These are phyloP conservation scores for Drosophila parabipectinata DNA, from an alignment of 1,140 invertebrate genomes.

Conservation along the genomic window DNA sequence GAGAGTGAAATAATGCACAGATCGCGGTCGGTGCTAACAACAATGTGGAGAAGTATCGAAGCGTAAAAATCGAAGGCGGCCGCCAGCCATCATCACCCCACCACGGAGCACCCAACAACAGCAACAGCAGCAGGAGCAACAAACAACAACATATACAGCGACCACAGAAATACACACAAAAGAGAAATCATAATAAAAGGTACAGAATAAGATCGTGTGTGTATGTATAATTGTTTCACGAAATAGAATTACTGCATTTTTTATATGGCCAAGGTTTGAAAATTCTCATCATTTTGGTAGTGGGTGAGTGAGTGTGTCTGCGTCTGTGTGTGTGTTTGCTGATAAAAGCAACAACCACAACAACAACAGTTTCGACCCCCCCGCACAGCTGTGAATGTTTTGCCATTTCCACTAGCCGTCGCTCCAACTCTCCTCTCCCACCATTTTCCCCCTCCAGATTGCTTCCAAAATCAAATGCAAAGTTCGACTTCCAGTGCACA, in stretches of 20 bases:
- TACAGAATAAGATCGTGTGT: constrained; percentile 24
- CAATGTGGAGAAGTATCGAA: constrained; percentile 71
- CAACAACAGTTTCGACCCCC: constrained; percentile 41
- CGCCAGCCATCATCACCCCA: constrained; percentile 43
- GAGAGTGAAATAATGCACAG: constrained; percentile 58
- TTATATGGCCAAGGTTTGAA: constrained; percentile 14
- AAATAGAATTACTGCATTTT: constrained; percentile 37
- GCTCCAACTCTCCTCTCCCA: constrained; percentile 4
- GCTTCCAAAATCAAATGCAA: constrained; percentile 19
- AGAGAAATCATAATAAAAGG: constrained; percentile 14
- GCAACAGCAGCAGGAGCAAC: constrained; percentile 31
- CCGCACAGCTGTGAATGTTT: constrained; percentile 55
- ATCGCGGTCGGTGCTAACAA: constrained; percentile 58
- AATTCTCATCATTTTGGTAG: not conserved
- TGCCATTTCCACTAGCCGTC: constrained; percentile 15
- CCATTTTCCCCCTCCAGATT: not conserved
- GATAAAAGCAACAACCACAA: constrained; percentile 46
- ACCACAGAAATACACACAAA: constrained; percentile 16
- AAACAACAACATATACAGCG: constrained; percentile 39
- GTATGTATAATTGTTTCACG: constrained; percentile 24
- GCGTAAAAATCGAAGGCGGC: constrained; percentile 70
- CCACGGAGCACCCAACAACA: constrained; percentile 31
- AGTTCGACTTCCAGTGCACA: constrained; percentile 25
- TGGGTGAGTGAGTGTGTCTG: constrained; percentile 12
- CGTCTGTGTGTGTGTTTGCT: constrained; percentile 21